Base-by-base conservation (phyloP, 1,140 invertebrate genomes). In the Ceratina australensis region DNA sequence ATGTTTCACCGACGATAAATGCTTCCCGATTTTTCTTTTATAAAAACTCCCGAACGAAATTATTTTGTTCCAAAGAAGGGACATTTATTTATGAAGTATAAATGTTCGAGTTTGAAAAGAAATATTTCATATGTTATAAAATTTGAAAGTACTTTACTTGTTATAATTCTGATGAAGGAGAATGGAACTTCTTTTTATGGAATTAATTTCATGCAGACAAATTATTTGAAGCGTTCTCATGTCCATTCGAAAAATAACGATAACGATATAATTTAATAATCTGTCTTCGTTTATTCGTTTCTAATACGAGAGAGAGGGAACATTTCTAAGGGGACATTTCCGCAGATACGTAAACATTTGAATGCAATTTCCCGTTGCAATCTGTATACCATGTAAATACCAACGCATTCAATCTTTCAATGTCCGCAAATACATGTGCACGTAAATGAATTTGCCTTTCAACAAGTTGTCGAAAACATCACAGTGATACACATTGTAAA, bases 331-430 rank as follows among this genome's bases (percentile, higher is more conserved):
- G 22, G 52, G 47, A n/a, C 33, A 57, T 67, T 75, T 22, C n/a
- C 42, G 15, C 10, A 18, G 24, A 28, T 59, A 22, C 18, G 24
- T 50, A 75, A 59, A 67, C 59, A 67, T 67, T 67, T 68, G 2
- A 28, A 28, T 22, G 24, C 42, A 50, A 67, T 67, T 75, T 49
- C 49, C 22, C 50, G 61, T 28, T 56, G 33, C n/a, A 65, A 56
- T 12, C 20, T 56, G 22, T 59, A 28, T 49, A 13, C 22, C 33
- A 15, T 1, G 54, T 49, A 75, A 49, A 68, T 67, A 68, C 15
- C 13, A 8, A 12, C 2, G 22, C 10, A 8, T 68, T 22, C 42
- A 3, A 59, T 75, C 54, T 68, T 50, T 57, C 49, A 66, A 33
- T 49, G 13, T 28, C n/a, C 15, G 42, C 22, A 12, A 68, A 59